Conservation (phyloP, 64 coral and sea anemone genomes). For the Catalaphyllia jardinei region DNA sequence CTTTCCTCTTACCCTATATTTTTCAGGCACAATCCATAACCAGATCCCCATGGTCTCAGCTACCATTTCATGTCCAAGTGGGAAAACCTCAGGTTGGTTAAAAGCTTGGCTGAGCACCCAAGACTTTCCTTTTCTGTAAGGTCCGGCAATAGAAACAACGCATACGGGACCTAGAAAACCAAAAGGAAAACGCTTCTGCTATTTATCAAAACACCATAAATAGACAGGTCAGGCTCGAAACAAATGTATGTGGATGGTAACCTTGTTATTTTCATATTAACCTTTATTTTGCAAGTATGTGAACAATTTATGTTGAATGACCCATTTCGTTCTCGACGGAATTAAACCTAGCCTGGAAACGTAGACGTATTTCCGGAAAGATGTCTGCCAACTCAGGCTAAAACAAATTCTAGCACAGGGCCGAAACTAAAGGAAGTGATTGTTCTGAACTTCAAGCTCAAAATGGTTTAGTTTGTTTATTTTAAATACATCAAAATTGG, state of each 20-base stretch:
- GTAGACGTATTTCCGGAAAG: too few relatives aligned
- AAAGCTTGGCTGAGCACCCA: slow-evolving; percentile 31
- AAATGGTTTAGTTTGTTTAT: too few relatives aligned
- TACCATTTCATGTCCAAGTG: slow-evolving; percentile 40
- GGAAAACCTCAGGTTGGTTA: slow-evolving; percentile 42
- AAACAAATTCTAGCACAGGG: too few relatives aligned
- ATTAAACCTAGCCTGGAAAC: too few relatives aligned
- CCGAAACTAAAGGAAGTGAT: too few relatives aligned
- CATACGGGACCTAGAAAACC: slow-evolving; percentile 41
- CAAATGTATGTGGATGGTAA: neutral
- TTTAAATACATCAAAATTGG: too few relatives aligned
- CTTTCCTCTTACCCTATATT: neutral
- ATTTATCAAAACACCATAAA: neutral
- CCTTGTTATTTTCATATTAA: too few relatives aligned
- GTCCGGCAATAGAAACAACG: slow-evolving; percentile 49
- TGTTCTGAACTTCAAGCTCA: too few relatives aligned
- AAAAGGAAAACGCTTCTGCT: neutral
- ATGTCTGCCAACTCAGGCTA: too few relatives aligned
- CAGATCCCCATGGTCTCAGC: slow-evolving; percentile 67
- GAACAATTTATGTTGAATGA: too few relatives aligned
- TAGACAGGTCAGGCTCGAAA: neutral
- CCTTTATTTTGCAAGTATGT: too few relatives aligned
- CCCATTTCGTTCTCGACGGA: too few relatives aligned
- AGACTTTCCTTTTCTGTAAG: slow-evolving; percentile 52
- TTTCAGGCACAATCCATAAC: slow-evolving; percentile 48